Conservation (phyloP, 64 coral and sea anemone genomes). For the Porites lutea region DNA sequence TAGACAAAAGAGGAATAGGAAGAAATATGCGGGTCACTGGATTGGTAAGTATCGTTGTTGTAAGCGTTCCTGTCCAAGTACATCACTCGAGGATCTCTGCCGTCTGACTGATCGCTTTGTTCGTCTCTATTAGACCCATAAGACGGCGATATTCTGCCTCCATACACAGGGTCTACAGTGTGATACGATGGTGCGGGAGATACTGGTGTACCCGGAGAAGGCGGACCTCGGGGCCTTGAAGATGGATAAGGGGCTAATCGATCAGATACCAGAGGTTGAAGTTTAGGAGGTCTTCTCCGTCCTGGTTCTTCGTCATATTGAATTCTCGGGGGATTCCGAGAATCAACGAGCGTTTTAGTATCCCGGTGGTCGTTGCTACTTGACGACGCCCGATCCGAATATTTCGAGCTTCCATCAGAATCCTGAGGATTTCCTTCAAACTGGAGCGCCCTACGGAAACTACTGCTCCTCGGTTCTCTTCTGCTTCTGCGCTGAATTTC, state of each 20-base stretch:
- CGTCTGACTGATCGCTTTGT: slow-evolving; percentile 8
- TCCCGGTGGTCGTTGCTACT: slow-evolving; percentile 84
- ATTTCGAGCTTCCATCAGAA: slow-evolving; percentile 75
- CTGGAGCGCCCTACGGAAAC: slow-evolving; percentile 65
- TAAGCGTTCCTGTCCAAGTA: slow-evolving; percentile 2
- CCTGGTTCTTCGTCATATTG: slow-evolving; percentile 52
- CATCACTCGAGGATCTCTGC: slow-evolving; percentile 1
- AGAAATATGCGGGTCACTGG: slow-evolving; percentile 41
- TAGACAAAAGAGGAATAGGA: slow-evolving; percentile 35
- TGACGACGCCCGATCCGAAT: slow-evolving; percentile 75
- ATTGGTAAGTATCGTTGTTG: neutral
- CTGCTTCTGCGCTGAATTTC: slow-evolving; percentile 1
- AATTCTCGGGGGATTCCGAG: neutral
- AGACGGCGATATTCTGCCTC: neutral
- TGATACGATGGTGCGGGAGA: slow-evolving; percentile 90
- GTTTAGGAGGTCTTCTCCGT: slow-evolving; percentile 46
- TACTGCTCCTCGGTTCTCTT: slow-evolving; percentile 51
- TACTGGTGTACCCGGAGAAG: slow-evolving; percentile 39
- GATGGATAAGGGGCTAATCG: slow-evolving; percentile 16
- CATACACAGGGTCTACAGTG: slow-evolving; percentile 11
- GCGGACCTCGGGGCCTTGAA: neutral
- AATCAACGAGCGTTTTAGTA: neutral
- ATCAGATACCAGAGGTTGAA: slow-evolving; percentile 24
- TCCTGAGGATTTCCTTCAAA: slow-evolving; percentile 38
- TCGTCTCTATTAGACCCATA: neutral